Base-by-base conservation (phyloP, 2,113 vertebrate species). In the Lycaon pictus region DNA sequence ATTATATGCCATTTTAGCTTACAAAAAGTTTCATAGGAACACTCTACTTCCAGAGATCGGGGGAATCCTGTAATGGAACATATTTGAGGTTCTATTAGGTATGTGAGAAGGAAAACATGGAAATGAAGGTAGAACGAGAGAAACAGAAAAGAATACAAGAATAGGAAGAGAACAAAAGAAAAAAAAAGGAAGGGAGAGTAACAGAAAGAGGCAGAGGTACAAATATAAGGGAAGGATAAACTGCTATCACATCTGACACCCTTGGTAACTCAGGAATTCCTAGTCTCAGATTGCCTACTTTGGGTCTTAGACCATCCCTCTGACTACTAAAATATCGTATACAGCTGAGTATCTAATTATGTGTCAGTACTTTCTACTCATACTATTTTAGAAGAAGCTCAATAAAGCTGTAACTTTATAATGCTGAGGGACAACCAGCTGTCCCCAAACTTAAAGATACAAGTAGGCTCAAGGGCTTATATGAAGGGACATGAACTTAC, bases 341-440 rank as follows among this genome's bases (percentile, higher is more conserved):
- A 97, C 88, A 90, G 90, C 80, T 56, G 69, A 96, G 80, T 95
- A 95, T 96, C 94, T 88, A 93, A 94, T 97, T 96, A 96, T 48
- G 5, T 56, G 95, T 63, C 91, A 79, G 79, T 89, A 93, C 65
- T 95, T 88, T 96, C 95, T 82, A 94, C 81, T 97, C 80, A 84
- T 37, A 94, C 92, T 96, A 96, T 98, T 95, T 98, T 79, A 97
- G 93, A 98, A 83, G 85, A 90, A 92, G 88, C 88, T 93, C 90
- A 96, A 94, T 88, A 97, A 92, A 92, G 87, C 63, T 96, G 96
- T 96, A 95, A 97, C 94, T 98, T 93, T 97, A 97, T 92, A 96
- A 95, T 81, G 94, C 92, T 94, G 69, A 88, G 83, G 95, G 81
- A 71, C 74, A 93, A 95, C 95, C 95, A 98, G 94, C 95, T 98